These are phyloP conservation scores for Neocrepidodera transversa DNA, from an alignment of 2,888 invertebrate genomes.

Conservation along the genomic window DNA sequence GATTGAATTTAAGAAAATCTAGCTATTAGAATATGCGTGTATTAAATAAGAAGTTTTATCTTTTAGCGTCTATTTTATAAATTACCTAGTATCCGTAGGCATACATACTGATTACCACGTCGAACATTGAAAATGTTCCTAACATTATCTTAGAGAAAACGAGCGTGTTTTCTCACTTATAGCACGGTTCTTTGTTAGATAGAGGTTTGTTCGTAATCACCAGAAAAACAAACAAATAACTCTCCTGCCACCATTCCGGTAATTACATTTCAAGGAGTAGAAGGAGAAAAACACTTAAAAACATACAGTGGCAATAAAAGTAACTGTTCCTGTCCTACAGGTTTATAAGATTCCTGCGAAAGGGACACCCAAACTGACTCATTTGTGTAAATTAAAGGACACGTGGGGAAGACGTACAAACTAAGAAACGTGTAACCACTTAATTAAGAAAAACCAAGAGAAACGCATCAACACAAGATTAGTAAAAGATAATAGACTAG, in stretches of 20 bases:
- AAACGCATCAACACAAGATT: too few species aligned
- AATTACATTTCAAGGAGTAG: slow-evolving; percentile 17
- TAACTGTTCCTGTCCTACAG: slow-evolving; percentile 11
- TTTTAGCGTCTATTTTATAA: too few species aligned
- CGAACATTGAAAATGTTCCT: slow-evolving; percentile 11
- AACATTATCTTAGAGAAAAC: slow-evolving; percentile 9
- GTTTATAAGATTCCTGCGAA: slow-evolving; percentile 1
- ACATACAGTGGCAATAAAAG: slow-evolving; percentile 16
- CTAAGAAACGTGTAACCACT: not conserved
- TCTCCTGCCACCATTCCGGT: slow-evolving; percentile 16
- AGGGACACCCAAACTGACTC: slow-evolving; percentile 3
- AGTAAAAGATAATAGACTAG: too few species aligned
- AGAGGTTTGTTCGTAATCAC: slow-evolving; percentile 16
- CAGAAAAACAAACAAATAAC: slow-evolving; percentile 19
- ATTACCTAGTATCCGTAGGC: not conserved
- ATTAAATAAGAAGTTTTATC: too few species aligned
- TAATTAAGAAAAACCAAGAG: not conserved
- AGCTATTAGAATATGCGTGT: too few species aligned
- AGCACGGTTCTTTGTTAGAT: slow-evolving; percentile 16
- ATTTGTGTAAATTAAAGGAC: slow-evolving; percentile 6
- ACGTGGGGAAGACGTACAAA: not conserved
- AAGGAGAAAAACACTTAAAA: slow-evolving; percentile 14
- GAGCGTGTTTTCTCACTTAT: slow-evolving; percentile 18
- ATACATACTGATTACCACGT: slow-evolving; percentile 9
- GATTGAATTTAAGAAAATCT: too few species aligned